These are phyloP conservation scores for Cyclophora punctaria DNA, from an alignment of 2,888 invertebrate genomes.

Conservation along the genomic window DNA sequence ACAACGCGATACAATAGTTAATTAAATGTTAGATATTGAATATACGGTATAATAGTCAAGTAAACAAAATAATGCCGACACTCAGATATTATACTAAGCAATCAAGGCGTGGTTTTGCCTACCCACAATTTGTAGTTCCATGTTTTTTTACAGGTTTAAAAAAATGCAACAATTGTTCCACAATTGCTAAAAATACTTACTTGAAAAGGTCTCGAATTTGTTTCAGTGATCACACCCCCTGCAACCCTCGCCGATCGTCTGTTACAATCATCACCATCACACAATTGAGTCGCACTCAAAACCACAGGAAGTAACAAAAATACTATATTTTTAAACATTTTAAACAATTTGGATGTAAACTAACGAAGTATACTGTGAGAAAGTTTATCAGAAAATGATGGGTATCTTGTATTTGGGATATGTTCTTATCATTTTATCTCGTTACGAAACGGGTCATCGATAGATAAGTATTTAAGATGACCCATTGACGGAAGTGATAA, in stretches of 20 bases:
- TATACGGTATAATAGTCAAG: too few relatives aligned
- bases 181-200: slow-evolving; percentile 23
- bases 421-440: slow-evolving; percentile 19
- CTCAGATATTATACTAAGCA: too few relatives aligned
- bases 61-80: too few relatives aligned
- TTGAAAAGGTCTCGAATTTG: slow-evolving; percentile 57
- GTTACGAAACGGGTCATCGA: slow-evolving; percentile 15
- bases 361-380: slow-evolving; percentile 23
- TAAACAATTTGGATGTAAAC: slow-evolving; percentile 2
- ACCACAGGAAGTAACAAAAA: slow-evolving; percentile 31
- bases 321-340: slow-evolving; percentile 34
- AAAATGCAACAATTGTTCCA: too few relatives aligned
- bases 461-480: slow-evolving; percentile 7
- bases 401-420: slow-evolving; percentile 19
- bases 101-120: too few relatives aligned
- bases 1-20: too few relatives aligned
- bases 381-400: slow-evolving; percentile 25
- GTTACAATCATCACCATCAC: slow-evolving; percentile 30
- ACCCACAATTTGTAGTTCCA: too few relatives aligned
- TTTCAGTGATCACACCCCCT: slow-evolving; percentile 41
- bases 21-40: too few relatives aligned
- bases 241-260: slow-evolving; percentile 33
- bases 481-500: slow-evolving; percentile 1
- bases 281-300: slow-evolving; percentile 30
- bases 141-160: too few relatives aligned